Percentiles rank a stretch among this genome's conserved stretches.
These are phyloP conservation scores for Nasonovia ribisnigri DNA, from an alignment of 2,888 invertebrate species.

Conservation along the genomic window DNA sequence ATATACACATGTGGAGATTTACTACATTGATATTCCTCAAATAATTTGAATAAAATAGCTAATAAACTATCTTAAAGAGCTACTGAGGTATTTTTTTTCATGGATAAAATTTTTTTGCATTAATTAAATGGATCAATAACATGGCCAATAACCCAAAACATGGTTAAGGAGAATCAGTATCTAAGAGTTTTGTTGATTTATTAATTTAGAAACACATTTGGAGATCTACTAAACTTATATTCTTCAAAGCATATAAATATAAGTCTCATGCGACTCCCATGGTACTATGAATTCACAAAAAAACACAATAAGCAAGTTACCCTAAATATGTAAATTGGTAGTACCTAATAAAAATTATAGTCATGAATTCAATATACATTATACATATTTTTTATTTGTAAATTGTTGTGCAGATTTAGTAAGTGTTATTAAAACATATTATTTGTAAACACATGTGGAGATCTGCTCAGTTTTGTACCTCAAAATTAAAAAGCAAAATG, in stretches of 20 bases:
- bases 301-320: background rate
- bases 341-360: too few relatives aligned
- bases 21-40: background rate
- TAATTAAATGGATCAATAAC: background rate
- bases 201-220: background rate
- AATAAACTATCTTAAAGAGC: conserved; percentile 3
- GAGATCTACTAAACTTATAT: background rate
- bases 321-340: too few relatives aligned
- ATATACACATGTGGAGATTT: background rate
- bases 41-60: conserved; percentile 4
- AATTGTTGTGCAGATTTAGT: conserved; percentile 41
- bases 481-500: conserved; percentile 31
- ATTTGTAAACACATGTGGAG: conserved; percentile 48
- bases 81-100: background rate
- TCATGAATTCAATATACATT: too few relatives aligned
- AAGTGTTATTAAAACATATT: conserved; percentile 28
- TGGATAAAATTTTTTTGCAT: background rate
- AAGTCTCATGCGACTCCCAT: background rate
- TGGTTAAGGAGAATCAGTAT: background rate
- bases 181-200: background rate
- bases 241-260: background rate
- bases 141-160: background rate
- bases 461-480: conserved; percentile 39
- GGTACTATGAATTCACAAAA: background rate
- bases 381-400: too few relatives aligned